Percentiles rank a stretch among this genome's conserved stretches.
Conservation (phyloP, 2,797 vertebrate genomes). For the Xyrichtys novacula region DNA sequence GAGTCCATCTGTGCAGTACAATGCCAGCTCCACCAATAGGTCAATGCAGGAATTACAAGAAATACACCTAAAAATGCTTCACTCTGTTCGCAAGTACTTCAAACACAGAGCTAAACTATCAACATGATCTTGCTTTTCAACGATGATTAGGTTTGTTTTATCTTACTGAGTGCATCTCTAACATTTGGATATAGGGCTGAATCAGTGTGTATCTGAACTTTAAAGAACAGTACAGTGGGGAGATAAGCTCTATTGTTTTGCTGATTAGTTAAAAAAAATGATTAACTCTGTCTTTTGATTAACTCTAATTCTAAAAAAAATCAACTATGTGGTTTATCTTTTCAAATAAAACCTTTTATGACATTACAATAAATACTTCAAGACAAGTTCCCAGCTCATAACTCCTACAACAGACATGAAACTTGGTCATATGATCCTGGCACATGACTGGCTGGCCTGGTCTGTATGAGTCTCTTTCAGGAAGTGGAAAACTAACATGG, state of each 20-base stretch:
- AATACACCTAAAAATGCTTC: slow-evolving; percentile 11
- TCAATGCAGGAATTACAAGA: slow-evolving; percentile 51
- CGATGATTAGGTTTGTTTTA: background rate
- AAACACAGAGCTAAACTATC: background rate
- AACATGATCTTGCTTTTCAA: background rate
- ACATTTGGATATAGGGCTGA: background rate
- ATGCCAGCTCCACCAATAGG: slow-evolving; percentile 66
- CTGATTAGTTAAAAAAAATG: slow-evolving; percentile 29
- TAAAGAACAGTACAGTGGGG: background rate
- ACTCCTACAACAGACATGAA: slow-evolving; percentile 32
- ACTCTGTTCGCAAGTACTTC: background rate
- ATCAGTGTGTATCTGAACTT: background rate
- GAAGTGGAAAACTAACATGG: slow-evolving; percentile 78
- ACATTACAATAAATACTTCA: too few relatives aligned
- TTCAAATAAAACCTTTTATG: too few relatives aligned
- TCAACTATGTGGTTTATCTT: too few relatives aligned
- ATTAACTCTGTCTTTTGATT: slow-evolving; percentile 1
- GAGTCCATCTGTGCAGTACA: slow-evolving; percentile 53
- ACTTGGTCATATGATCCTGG: slow-evolving; percentile 80
- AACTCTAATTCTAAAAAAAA: background rate
- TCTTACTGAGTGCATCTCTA: background rate
- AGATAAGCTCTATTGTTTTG: slow-evolving; percentile 33
- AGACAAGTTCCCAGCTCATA: slow-evolving; percentile 5
- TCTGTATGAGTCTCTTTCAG: slow-evolving; percentile 54
- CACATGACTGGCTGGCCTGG: slow-evolving; percentile 76